Evolutionary conservation across 2,888 invertebrate genomes (phyloP), one percentile per base, ranked within the genome.

Genomic region (Platynereis dumerilii): DNA sequence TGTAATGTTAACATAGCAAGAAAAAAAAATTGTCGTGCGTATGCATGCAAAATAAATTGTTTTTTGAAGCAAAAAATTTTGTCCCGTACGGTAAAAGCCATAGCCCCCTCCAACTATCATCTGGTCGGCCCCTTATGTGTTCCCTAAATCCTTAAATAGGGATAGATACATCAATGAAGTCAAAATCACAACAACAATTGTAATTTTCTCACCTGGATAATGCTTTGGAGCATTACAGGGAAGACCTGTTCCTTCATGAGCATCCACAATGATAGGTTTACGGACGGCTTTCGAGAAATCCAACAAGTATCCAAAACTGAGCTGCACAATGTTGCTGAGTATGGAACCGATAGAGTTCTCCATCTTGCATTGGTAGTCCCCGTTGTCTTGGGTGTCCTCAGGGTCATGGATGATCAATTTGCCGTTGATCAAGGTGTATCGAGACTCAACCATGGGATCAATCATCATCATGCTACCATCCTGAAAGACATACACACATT

Each of bases 211-310:
- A 87, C 87, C 88, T 7, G 96, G 94, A 83, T 91, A 96, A 86
- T 92, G 92, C 72, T 92, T 92, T 0, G 96, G 96, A 17, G 96
- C 93, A 10, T 69, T 67, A 66, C 83, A 83, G 27, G 77, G 74
- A 17, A 83, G 77, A 28, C 74, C 73, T 0, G 75, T 75, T 15
- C 76, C 77, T 15, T 71, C 69, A 58, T 75, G 74, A 10, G 72
- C 73, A 24, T 65, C 48, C 0, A 73, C 79, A 2, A 56, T 55
- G 0, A 82, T 79, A 3, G 78, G 71, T 15, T 77, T 76, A 22
- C 79, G 65, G 10, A 65, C 60, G 0, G 80, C 77, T 53, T 81
- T 81, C n/a, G 79, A 75, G 67, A 83, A 83, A 34, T 78, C 75
- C n/a, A 71, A 75, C 17, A 83, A 61, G 61, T 70, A 72, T 66